Evolutionary conservation across 2,888 invertebrate species (phyloP).

Genomic region (Ceratothoa steindachneri): DNA sequence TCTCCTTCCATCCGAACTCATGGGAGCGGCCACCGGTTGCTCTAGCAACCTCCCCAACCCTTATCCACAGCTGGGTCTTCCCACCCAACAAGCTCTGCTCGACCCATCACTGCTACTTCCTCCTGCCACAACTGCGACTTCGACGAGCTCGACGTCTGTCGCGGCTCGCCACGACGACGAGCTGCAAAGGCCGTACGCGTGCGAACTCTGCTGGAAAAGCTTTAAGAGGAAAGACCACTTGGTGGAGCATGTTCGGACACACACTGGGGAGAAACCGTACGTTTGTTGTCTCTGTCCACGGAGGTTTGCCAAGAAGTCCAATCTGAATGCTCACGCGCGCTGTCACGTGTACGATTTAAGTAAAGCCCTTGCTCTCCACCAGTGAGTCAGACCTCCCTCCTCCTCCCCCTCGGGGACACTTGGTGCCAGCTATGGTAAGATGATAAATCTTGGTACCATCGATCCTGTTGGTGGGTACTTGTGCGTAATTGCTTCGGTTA

Average conservation of each 20-base stretch:
- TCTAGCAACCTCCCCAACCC: too few species aligned
- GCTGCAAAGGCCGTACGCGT: slow-evolving; percentile 25
- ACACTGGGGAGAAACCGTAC: slow-evolving; percentile 38
- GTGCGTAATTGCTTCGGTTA: too few species aligned
- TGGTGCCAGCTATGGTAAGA: too few species aligned
- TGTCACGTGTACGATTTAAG: slow-evolving; percentile 18
- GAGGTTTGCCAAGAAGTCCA: slow-evolving; percentile 41
- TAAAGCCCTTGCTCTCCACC: background rate
- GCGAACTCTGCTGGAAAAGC: slow-evolving; percentile 34
- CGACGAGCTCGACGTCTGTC: background rate
- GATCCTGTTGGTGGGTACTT: too few species aligned
- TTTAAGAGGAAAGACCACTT: slow-evolving; percentile 41
- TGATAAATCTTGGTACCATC: too few species aligned
- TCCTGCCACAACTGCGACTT: too few species aligned
- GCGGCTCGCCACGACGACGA: background rate
- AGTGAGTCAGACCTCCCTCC: too few species aligned
- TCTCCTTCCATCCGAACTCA: background rate
- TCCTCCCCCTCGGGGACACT: too few species aligned
- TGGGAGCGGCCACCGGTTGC: too few species aligned
- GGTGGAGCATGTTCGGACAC: slow-evolving; percentile 38
- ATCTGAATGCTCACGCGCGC: slow-evolving; percentile 32
- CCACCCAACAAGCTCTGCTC: too few species aligned
- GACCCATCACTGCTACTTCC: too few species aligned
- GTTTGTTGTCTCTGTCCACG: slow-evolving; percentile 32
- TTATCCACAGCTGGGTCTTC: too few species aligned